These are phyloP conservation scores for Rotaria magnacalcarata DNA, from an alignment of 2,888 invertebrate species.

Conservation along the genomic window DNA sequence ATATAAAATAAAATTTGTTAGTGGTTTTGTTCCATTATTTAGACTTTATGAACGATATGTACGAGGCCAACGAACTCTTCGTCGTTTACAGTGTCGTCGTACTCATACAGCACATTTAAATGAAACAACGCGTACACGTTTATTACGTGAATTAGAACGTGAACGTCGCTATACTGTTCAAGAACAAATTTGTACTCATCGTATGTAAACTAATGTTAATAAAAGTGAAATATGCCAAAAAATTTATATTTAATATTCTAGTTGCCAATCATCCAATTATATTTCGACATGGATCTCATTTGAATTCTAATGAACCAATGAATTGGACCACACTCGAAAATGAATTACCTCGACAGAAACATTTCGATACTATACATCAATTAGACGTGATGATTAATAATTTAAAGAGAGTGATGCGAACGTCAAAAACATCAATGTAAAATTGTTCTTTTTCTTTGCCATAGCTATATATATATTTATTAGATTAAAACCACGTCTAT, in stretches of 20 bases:
- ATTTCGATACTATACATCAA: background rate
- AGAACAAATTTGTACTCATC: slow-evolving; percentile 1
- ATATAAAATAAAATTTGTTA: too few relatives aligned
- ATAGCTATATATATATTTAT: background rate
- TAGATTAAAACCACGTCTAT: background rate
- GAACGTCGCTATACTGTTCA: background rate
- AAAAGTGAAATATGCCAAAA: background rate
- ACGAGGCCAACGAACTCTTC: background rate
- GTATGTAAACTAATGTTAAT: background rate
- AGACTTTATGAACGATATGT: slow-evolving; percentile 31
- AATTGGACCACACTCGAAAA: background rate
- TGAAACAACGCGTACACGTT: background rate
- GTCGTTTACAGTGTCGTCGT: slow-evolving; percentile 32
- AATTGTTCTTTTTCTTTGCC: background rate
- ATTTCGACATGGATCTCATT: background rate
- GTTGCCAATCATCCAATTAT: background rate
- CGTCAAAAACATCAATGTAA: background rate
- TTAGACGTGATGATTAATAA: background rate
- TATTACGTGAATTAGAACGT: slow-evolving; percentile 24
- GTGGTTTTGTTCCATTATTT: background rate
- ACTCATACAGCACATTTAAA: background rate
- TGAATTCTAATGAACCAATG: background rate
- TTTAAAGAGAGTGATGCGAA: background rate
- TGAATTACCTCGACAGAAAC: background rate
- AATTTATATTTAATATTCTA: background rate